Conservation (phyloP, 92 coral and sea anemone species). For the Palythoa grandis region DNA sequence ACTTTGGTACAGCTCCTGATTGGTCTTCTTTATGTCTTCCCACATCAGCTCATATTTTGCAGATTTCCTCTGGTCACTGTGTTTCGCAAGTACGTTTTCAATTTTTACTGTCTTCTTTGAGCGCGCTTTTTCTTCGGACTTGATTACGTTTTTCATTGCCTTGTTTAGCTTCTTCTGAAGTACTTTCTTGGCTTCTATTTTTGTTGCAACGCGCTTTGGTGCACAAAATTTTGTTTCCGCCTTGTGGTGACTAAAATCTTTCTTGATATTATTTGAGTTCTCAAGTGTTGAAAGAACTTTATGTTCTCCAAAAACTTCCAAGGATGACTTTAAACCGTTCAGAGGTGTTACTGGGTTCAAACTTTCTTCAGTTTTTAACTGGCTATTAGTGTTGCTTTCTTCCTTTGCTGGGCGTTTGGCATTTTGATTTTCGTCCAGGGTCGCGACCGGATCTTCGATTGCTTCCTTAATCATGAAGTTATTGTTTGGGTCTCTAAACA, state of each 20-base stretch:
- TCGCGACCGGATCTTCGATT: background rate
- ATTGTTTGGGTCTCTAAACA: slow-evolving; percentile 33
- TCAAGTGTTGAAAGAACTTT: background rate
- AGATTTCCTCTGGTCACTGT: slow-evolving; percentile 14
- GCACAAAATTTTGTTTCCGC: slow-evolving; percentile 12
- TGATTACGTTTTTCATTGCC: slow-evolving; percentile 27
- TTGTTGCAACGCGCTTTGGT: slow-evolving; percentile 8
- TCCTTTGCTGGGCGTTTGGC: background rate
- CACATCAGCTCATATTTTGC: slow-evolving; percentile 31
- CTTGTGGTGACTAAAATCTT: background rate
- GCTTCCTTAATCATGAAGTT: background rate
- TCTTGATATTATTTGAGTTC: background rate
- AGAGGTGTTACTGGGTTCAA: background rate
- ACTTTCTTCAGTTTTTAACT: background rate
- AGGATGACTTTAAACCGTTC: background rate
- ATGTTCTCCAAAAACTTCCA: background rate
- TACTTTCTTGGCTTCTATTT: slow-evolving; percentile 11
- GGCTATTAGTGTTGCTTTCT: background rate
- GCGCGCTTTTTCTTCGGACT: background rate
- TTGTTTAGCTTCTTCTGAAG: slow-evolving; percentile 8
- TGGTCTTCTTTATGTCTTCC: slow-evolving; percentile 16
- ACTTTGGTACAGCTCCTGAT: slow-evolving; percentile 2
- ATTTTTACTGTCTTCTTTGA: background rate
- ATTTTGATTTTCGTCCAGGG: background rate
- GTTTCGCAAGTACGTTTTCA: background rate